Evolutionary conservation across 1,140 invertebrate genomes (phyloP).

Genomic region (Homalodisca vitripennis): DNA sequence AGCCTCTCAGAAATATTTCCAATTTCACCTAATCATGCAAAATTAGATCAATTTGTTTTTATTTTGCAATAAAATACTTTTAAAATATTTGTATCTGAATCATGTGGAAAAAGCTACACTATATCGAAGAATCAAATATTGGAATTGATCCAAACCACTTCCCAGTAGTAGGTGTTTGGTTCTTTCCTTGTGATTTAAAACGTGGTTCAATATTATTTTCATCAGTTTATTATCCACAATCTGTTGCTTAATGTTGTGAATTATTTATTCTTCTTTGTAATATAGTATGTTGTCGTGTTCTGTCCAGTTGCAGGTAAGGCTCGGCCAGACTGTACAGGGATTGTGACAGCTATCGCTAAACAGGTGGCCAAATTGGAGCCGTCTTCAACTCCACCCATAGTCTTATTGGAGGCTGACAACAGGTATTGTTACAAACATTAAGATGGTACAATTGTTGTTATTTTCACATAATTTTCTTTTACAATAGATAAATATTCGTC

Average conservation of each 20-base stretch:
- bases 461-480: neutral
- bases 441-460: neutral
- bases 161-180: neutral
- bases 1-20: too few species aligned
- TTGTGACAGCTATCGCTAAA: slow-evolving; percentile 37
- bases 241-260: slow-evolving; percentile 4
- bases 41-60: too few species aligned
- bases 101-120: too few species aligned
- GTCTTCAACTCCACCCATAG: slow-evolving; percentile 20
- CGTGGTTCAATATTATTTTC: neutral
- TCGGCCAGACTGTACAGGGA: slow-evolving; percentile 36
- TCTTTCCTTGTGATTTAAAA: neutral
- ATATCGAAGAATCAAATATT: neutral
- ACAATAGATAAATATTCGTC: too few species aligned
- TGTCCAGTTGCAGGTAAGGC: slow-evolving; percentile 32
- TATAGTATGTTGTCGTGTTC: too few species aligned
- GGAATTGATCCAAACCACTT: neutral
- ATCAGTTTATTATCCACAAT: neutral
- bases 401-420: slow-evolving; percentile 34
- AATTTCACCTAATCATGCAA: too few species aligned
- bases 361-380: slow-evolving; percentile 37
- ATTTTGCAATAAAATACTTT: too few species aligned
- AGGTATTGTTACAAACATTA: too few species aligned
- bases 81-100: too few species aligned
- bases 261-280: too few species aligned